phyloP scores from a whole-genome alignment of 2,888 invertebrate genomes.

The Tetanocera ferruginea region DNA sequence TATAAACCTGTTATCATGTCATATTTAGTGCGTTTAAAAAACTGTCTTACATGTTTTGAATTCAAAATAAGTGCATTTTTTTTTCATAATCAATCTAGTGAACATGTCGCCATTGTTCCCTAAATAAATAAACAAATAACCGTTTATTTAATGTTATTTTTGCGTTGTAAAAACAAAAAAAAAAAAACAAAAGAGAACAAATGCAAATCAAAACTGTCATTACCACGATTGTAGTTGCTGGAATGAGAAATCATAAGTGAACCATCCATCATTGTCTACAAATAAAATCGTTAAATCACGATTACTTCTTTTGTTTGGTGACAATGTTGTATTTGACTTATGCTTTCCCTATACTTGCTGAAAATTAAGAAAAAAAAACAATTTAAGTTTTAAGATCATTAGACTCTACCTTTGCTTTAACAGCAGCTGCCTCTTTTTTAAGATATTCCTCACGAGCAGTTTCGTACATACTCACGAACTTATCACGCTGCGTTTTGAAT shows the following conservation, averaged over 20 bases:
- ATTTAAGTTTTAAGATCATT: neutral
- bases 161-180: no score
- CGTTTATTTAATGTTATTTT: no score
- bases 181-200: neutral
- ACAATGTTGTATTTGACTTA: neutral
- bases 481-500: conserved; percentile 74
- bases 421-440: conserved; percentile 69
- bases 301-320: no score
- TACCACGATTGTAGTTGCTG: neutral
- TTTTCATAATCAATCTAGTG: no score
- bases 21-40: no score
- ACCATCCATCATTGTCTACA: no score
- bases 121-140: no score
- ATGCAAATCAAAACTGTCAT: conserved; percentile 28
- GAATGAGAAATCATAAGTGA: conserved; percentile 13
- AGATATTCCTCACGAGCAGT: conserved; percentile 72
- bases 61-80: no score
- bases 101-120: no score
- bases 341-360: neutral
- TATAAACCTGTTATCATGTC: no score
- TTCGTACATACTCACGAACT: conserved; percentile 73
- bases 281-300: no score
- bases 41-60: no score
- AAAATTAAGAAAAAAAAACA: neutral
- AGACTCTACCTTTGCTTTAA: conserved; percentile 63